phyloP scores from a whole-genome alignment of 2,888 invertebrate genomes.

The Callosobruchus maculatus region DNA sequence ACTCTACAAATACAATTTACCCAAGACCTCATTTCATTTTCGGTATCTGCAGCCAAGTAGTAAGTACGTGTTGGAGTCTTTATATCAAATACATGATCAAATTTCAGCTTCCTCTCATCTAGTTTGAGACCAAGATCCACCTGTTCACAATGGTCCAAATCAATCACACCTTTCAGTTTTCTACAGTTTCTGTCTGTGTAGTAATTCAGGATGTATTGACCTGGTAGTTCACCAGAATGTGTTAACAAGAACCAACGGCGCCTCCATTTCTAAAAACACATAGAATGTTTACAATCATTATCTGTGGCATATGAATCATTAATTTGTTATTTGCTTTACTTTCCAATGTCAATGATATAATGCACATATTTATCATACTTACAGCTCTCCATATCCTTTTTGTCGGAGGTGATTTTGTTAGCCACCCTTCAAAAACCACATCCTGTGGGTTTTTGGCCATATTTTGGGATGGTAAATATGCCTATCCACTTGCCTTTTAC shows the following conservation, averaged over 20 bases:
- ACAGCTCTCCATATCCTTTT: constrained; percentile 92
- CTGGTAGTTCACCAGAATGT: constrained; percentile 87
- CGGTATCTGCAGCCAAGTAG: constrained; percentile 88
- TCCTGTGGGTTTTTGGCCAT: constrained; percentile 59
- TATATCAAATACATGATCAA: constrained; percentile 84
- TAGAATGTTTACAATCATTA: constrained; percentile 19
- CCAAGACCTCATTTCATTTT: constrained; percentile 93
- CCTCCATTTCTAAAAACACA: constrained; percentile 79
- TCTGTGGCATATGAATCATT: constrained; percentile 31
- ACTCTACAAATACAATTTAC: constrained; percentile 91
- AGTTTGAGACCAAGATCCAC: constrained; percentile 85
- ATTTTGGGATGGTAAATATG: constrained; percentile 6
- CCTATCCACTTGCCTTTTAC: constrained; percentile 4
- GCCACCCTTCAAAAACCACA: constrained; percentile 87
- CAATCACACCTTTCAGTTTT: constrained; percentile 84
- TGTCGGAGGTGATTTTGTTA: constrained; percentile 92
- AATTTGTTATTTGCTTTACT: constrained; percentile 24
- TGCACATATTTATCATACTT: constrained; percentile 50
- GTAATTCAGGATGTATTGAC: constrained; percentile 90
- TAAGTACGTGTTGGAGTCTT: constrained; percentile 86
- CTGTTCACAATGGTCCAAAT: constrained; percentile 95
- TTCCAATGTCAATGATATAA: constrained; percentile 10
- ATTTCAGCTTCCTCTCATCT: constrained; percentile 76
- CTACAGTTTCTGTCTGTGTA: constrained; percentile 84
- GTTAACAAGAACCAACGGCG: constrained; percentile 91